phyloP scores from a whole-genome alignment of 1,140 invertebrate species.

The Amyelois transitella region DNA sequence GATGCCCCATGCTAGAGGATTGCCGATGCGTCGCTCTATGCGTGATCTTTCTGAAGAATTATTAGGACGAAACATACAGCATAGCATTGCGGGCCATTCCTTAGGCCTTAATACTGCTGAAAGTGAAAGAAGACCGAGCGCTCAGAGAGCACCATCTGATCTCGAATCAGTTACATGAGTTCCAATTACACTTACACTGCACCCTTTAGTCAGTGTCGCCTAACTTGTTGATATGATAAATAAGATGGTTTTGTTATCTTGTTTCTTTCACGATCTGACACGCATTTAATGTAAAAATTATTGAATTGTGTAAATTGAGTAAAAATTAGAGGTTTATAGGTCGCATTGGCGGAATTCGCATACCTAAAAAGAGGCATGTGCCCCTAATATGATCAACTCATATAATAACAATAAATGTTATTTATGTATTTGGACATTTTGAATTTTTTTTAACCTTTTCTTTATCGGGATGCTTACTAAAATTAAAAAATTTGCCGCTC shows the following conservation, averaged over 20 bases:
- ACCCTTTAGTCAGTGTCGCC: slow-evolving; percentile 62
- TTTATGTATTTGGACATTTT: slow-evolving; percentile 58
- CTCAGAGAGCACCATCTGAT: slow-evolving; percentile 22
- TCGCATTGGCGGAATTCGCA: slow-evolving; percentile 69
- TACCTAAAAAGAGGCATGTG: slow-evolving; percentile 58
- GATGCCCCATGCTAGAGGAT: slow-evolving; percentile 85
- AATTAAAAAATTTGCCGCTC: too few relatives aligned
- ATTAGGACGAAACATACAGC: slow-evolving; percentile 87
- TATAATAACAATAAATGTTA: slow-evolving; percentile 68
- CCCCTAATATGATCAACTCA: slow-evolving; percentile 73
- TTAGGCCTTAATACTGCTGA: slow-evolving; percentile 91
- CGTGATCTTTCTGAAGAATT: slow-evolving; percentile 81
- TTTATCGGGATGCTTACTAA: too few relatives aligned
- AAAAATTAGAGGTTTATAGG: too few relatives aligned
- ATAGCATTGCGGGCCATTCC: slow-evolving; percentile 85
- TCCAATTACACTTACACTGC: slow-evolving; percentile 61
- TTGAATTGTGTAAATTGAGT: slow-evolving; percentile 39
- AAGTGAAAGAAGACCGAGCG: slow-evolving; percentile 76
- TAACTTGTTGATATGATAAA: too few relatives aligned
- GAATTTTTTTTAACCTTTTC: slow-evolving; percentile 25
- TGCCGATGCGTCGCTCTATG: slow-evolving; percentile 86
- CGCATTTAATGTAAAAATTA: slow-evolving; percentile 22
- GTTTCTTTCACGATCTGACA: slow-evolving; percentile 46
- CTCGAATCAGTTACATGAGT: slow-evolving; percentile 34
- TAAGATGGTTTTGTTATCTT: slow-evolving; percentile 32